Evolutionary conservation across 2,888 invertebrate genomes (phyloP), one percentile per base, ranked within the genome.

Genomic region (Synanthedon tipuliformis): DNA sequence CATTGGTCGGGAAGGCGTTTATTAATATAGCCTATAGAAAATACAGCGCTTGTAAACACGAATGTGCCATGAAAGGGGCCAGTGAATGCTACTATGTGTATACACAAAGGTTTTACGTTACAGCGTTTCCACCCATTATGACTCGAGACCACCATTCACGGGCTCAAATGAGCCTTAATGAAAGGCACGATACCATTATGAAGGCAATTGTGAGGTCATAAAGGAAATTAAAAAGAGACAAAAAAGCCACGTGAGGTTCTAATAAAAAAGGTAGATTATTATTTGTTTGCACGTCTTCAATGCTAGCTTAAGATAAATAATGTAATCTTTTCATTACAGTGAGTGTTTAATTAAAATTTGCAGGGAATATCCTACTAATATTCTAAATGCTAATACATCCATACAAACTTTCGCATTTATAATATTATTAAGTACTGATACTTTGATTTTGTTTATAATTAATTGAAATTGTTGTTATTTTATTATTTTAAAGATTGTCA

Each of bases 171-270:
- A 78, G 75, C 73, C 75, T 77, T 82, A 83, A 83, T 82, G 76
- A 81, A 81, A 82, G 80, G 81, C 75, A 76, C 78, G 78, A 81
- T 81, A 80, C 78, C 74, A 76, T 82, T 81, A 83, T 78, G 78
- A 76, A 76, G 81, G 81, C 73, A 81, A 82, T 81, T 80, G 78
- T 74, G 78, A 78, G 75, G 78, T 76, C 78, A 74, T 83, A 80
- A 80, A 82, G 78, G 78, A 81, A 81, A 81, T 81, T 80, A 81
- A 81, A 81, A 79, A 74, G 71, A 76, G 74, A 81, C 76, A 77
- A 78, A 76, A 74, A 75, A 18, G 23, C 27, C 50, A 50, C 45
- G 45, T 45, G 15, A 45, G 34, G 13, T 45, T 45, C 45, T 45
- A n/a, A 45, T 7, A 45, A 45, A 45, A n/a, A 45, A 45, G 45